Conservation (phyloP, 1,140 invertebrate species). For the Caenorhabditis briggsae region DNA sequence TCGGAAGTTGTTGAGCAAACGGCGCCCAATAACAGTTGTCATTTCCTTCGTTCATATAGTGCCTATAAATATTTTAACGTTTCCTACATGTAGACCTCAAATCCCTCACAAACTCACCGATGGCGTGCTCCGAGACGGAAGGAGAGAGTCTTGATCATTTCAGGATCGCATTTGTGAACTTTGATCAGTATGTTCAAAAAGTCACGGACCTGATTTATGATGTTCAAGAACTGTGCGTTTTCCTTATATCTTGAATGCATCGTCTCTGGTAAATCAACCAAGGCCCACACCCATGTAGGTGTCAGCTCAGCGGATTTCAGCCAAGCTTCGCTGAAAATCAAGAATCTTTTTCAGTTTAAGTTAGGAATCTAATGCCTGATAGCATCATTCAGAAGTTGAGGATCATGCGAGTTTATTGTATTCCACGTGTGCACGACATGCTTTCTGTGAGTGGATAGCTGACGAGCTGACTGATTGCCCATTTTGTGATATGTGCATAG, state of each 20-base stretch:
- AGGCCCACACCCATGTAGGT: constrained; percentile 64
- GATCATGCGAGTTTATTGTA: constrained; percentile 55
- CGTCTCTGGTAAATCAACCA: constrained; percentile 62
- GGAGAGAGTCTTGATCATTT: constrained; percentile 60
- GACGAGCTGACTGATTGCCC: constrained; percentile 57
- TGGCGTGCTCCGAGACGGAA: constrained; percentile 59
- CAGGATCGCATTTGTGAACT: constrained; percentile 65
- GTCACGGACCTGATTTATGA: constrained; percentile 60
- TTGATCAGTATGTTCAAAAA: constrained; percentile 65
- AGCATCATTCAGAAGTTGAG: constrained; percentile 57
- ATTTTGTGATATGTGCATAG: constrained; percentile 40
- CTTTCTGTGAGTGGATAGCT: constrained; percentile 34
- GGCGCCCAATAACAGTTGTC: constrained; percentile 65
- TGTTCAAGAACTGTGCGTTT: constrained; percentile 49
- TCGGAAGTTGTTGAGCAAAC: constrained; percentile 64
- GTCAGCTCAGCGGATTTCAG: constrained; percentile 61
- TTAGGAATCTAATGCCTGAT: constrained; percentile 42
- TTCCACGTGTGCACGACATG: constrained; percentile 62
- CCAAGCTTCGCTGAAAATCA: constrained; percentile 61
- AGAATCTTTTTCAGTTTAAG: background rate
- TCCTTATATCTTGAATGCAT: constrained; percentile 60
- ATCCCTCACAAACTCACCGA: background rate
- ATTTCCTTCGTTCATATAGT: constrained; percentile 64
- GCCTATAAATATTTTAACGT: constrained; percentile 55
- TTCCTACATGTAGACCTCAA: background rate